Base-by-base conservation (phyloP, 2,113 vertebrate genomes). In the Mixornis gularis region DNA sequence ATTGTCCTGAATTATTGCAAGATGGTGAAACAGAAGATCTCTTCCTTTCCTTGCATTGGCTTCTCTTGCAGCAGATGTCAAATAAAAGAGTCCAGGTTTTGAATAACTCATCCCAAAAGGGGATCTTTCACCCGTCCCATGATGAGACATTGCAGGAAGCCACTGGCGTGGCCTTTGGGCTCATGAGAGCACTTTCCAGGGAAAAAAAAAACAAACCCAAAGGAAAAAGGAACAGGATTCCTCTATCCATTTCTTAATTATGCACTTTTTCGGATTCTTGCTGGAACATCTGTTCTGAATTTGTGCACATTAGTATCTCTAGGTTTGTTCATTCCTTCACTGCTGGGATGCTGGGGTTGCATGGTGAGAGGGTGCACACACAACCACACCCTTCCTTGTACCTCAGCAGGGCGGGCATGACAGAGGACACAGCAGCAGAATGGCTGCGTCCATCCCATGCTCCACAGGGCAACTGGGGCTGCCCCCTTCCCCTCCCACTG, bases 1-100 rank as follows among this genome's bases (percentile, higher is more conserved):
- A 87, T 95, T 95, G 93, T 90, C 79, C 66, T 92, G 93, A 96
- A 95, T 97, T 96, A 96, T 89, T 97, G 85, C 96, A 96, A 97
- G 92, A 97, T 96, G 96, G 95, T 94, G 87, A 95, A 94, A 95
- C 44, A 82, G 77, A 84, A 82, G 40, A 85, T 38, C n/a, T 90
- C 85, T 56, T 96, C 73, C 72, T 92, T 88, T 95, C 52, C 76
- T 90, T 79, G 62, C 41, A 69, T 49, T 92, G 86, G 29, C 81
- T 96, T 93, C 59, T 65, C 41, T 94, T 72, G 26, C 79, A 90
- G 77, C 95, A 97, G 92, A 96, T 95, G 95, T 97, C 93, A 92
- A 95, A 95, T 81, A n/a, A 85, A 91, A 91, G 88, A 92, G 79
- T 51, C 48, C 34, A 30, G 62, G 52, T 92, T 94, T 85, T 77